A percentile compares a stretch with the other conserved stretches of the same genome.
phyloP scores from a whole-genome alignment of 2,113 vertebrate species.

The Brachypodius melanocephalos region DNA sequence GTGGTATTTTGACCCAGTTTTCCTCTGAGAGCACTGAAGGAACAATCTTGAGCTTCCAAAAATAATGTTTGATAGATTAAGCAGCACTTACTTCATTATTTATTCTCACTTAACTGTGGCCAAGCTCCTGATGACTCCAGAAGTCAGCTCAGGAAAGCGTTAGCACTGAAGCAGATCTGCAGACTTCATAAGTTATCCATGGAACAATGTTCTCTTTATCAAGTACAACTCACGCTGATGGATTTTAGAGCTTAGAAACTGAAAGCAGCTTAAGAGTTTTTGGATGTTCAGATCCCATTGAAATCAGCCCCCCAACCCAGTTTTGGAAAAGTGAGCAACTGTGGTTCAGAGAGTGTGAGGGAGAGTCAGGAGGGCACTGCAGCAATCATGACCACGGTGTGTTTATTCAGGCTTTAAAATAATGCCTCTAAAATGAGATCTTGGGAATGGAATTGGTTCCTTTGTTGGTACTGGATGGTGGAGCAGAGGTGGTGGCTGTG shows the following conservation, averaged over 20 bases:
- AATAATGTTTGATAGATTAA: background rate
- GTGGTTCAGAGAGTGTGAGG: background rate
- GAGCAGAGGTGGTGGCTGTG: background rate
- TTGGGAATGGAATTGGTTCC: background rate
- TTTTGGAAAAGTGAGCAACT: background rate
- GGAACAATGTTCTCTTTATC: background rate
- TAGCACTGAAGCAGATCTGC: background rate
- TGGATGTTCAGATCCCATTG: background rate
- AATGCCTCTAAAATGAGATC: background rate
- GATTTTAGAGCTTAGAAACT: background rate
- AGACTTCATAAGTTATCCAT: background rate
- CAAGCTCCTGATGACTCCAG: background rate
- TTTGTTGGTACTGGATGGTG: background rate
- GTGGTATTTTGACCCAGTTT: background rate
- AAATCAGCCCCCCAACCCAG: background rate
- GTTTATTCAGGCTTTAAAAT: background rate
- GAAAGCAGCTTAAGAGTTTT: background rate
- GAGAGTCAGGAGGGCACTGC: background rate
- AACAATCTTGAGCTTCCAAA: conserved; percentile 8
- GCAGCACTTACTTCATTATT: background rate
- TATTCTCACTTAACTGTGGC: background rate
- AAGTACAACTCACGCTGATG: background rate
- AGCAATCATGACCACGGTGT: background rate
- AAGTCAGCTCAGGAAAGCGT: background rate
- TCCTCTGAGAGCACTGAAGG: background rate